Percentiles rank a stretch among this genome's conserved stretches.
phyloP scores from a whole-genome alignment of 2,113 vertebrate genomes.

The Tauraco erythrolophus region DNA sequence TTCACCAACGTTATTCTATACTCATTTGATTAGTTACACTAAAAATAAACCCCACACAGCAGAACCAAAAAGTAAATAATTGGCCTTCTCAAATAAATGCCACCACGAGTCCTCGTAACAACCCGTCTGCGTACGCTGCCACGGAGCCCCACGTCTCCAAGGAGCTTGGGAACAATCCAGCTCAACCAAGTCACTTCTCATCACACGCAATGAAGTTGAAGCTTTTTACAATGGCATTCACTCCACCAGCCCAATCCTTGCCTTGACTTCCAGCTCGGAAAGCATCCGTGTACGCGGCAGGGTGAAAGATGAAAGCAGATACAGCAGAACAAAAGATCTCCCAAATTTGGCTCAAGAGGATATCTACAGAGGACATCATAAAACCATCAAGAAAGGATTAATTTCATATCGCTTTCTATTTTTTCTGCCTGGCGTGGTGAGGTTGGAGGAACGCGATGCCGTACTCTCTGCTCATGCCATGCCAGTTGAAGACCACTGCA shows the following conservation, averaged over 20 bases:
- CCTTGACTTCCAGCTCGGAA: neutral
- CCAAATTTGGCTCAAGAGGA: neutral
- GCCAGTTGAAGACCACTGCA: neutral
- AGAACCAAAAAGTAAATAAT: neutral
- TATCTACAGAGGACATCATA: neutral
- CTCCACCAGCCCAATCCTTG: neutral
- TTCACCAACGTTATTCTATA: neutral
- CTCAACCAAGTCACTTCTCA: neutral
- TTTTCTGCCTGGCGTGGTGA: neutral
- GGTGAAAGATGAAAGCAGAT: neutral
- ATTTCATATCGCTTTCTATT: neutral
- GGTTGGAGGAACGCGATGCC: neutral
- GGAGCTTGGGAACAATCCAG: neutral
- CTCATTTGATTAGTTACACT: slow-evolving; percentile 13
- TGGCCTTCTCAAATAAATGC: neutral
- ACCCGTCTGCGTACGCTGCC: rapidly evolving
- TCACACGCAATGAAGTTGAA: neutral
- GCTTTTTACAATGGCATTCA: rapidly evolving
- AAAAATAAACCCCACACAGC: slow-evolving; percentile 10
- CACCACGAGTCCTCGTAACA: neutral
- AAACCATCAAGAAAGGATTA: neutral
- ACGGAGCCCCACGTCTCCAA: rapidly evolving
- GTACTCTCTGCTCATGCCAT: neutral
- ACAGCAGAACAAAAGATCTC: neutral
- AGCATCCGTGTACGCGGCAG: neutral